phyloP scores from a whole-genome alignment of 2,888 invertebrate genomes.

The Drosophila mimica region DNA sequence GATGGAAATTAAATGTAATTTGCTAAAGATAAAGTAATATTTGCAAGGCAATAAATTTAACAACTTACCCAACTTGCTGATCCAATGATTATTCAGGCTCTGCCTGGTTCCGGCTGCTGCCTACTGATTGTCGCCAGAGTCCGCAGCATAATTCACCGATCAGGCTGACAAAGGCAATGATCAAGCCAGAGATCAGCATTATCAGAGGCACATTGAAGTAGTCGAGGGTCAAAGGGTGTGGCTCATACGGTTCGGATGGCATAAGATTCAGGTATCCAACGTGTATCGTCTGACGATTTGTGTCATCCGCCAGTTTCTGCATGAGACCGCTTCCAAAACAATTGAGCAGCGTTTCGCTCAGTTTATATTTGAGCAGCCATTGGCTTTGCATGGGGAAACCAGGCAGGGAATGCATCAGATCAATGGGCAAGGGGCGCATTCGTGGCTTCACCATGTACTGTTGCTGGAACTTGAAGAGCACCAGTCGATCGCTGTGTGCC shows the following conservation, averaged over 20 bases:
- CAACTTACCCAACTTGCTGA: conserved; percentile 20
- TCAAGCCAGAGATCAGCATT: conserved; percentile 22
- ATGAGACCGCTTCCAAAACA: conserved; percentile 60
- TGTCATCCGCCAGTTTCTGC: conserved; percentile 55
- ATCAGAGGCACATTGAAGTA: conserved; percentile 50
- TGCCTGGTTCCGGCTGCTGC: not conserved
- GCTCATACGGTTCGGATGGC: conserved; percentile 39
- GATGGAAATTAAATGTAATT: not conserved
- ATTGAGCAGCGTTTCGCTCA: conserved; percentile 60
- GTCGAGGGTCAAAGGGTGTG: conserved; percentile 47
- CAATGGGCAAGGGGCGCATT: conserved; percentile 47
- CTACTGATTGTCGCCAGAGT: too few species aligned
- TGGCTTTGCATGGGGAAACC: conserved; percentile 63
- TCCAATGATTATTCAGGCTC: not conserved
- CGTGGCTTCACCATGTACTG: conserved; percentile 57
- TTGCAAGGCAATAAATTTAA: not conserved
- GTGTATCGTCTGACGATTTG: conserved; percentile 43
- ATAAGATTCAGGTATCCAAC: conserved; percentile 52
- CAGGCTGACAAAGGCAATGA: conserved; percentile 22
- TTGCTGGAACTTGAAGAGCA: conserved; percentile 52
- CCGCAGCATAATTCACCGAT: conserved; percentile 34
- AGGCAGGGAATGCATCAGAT: conserved; percentile 56
- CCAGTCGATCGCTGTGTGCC: conserved; percentile 50
- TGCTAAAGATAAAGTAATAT: not conserved
- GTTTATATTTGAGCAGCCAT: conserved; percentile 58